phyloP scores from a whole-genome alignment of 92 coral and sea anemone genomes.

The Paragorgia papillata region DNA sequence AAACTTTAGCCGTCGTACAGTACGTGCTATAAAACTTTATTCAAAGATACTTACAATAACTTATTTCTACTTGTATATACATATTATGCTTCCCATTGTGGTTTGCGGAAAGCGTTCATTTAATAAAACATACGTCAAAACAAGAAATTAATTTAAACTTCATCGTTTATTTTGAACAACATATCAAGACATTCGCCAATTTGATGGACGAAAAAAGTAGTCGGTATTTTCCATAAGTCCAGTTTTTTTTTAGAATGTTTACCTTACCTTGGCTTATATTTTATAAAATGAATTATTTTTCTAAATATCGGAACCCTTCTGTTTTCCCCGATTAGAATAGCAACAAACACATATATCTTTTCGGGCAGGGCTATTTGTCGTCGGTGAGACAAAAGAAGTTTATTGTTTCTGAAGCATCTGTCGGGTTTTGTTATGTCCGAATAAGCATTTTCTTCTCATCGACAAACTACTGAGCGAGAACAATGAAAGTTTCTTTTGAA shows the following conservation, averaged over 20 bases:
- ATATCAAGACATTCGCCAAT: not conserved
- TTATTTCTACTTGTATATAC: not conserved
- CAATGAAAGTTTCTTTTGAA: not conserved
- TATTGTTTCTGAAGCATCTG: slow-evolving; percentile 27
- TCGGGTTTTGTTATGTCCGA: slow-evolving; percentile 13
- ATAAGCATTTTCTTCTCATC: slow-evolving; percentile 1
- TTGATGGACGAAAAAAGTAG: too few relatives aligned
- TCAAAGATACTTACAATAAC: too few relatives aligned
- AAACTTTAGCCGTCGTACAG: too few relatives aligned
- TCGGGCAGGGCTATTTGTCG: slow-evolving; percentile 17
- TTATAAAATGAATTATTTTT: slow-evolving; percentile 4
- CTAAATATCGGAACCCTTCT: slow-evolving; percentile 10
- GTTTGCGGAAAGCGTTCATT: slow-evolving; percentile 9
- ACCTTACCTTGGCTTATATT: too few relatives aligned
- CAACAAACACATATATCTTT: slow-evolving; percentile 19
- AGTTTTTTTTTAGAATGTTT: too few relatives aligned
- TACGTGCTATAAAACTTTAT: too few relatives aligned
- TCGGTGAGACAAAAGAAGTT: slow-evolving; percentile 29
- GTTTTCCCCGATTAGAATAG: not conserved
- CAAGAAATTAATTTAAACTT: slow-evolving; percentile 15
- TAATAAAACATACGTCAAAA: slow-evolving; percentile 18
- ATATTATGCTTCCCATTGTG: not conserved
- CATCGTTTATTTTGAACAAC: not conserved
- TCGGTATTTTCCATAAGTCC: too few relatives aligned
- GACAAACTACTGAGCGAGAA: slow-evolving; percentile 16